phyloP scores from a whole-genome alignment of 2,888 invertebrate genomes.

The Latrodectus hesperus region DNA sequence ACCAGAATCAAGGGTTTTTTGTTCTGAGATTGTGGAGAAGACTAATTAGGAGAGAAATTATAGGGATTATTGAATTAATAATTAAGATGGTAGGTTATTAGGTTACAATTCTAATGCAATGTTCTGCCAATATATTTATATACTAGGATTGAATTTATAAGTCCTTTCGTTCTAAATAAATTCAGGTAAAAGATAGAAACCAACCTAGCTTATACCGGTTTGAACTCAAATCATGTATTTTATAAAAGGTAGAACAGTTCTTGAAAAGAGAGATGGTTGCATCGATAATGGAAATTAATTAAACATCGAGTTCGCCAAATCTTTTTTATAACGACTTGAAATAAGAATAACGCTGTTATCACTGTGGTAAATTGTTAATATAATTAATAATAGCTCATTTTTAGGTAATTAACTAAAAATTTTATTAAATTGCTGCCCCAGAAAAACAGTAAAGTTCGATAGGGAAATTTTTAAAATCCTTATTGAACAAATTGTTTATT shows the following conservation, averaged over 20 bases:
- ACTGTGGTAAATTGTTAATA: slow-evolving; percentile 85
- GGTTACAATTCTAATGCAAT: no score
- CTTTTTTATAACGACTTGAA: slow-evolving; percentile 83
- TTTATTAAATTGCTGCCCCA: slow-evolving; percentile 71
- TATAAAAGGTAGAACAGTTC: slow-evolving; percentile 84
- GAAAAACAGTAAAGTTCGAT: slow-evolving; percentile 80
- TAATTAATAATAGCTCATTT: slow-evolving; percentile 72
- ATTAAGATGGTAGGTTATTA: no score
- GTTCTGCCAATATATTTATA: no score
- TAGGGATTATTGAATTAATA: no score
- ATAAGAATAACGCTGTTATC: slow-evolving; percentile 90
- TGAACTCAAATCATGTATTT: slow-evolving; percentile 82
- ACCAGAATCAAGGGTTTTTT: no score
- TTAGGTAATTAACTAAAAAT: slow-evolving; percentile 11
- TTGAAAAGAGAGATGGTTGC: slow-evolving; percentile 80
- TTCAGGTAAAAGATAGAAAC: slow-evolving; percentile 82
- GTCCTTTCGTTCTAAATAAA: slow-evolving; percentile 80
- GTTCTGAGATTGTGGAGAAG: no score
- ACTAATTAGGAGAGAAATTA: no score
- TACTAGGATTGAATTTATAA: slow-evolving; percentile 67
- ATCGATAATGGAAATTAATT: slow-evolving; percentile 83
- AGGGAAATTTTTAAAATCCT: no score
- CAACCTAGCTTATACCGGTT: slow-evolving; percentile 83
- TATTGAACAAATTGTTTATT: no score
- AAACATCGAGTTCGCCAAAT: slow-evolving; percentile 93